Conservation (phyloP, 1,140 invertebrate genomes). For the Phymorhynchus buccinoides region DNA sequence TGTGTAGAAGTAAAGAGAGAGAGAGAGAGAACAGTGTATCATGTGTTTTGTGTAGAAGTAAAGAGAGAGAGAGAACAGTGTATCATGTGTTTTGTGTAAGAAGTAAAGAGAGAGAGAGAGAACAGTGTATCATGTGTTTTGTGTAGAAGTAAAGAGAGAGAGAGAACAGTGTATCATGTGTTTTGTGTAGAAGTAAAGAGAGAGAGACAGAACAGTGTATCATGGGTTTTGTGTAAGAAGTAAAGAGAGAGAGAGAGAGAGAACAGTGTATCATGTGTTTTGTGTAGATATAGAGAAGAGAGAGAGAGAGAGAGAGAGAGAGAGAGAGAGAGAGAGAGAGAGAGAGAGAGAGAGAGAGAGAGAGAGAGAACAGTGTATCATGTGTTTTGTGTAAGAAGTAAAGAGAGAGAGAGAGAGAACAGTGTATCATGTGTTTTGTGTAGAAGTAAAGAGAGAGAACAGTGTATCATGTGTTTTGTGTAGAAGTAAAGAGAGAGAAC, state of each 20-base stretch:
- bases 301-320: background rate
- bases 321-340: background rate
- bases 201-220: background rate
- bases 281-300: background rate
- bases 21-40: constrained; percentile 3
- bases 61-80: background rate
- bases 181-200: background rate
- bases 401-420: background rate
- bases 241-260: background rate
- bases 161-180: no score
- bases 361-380: background rate
- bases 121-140: no score
- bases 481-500: no score
- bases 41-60: no score
- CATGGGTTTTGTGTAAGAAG: no score
- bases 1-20: background rate
- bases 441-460: background rate
- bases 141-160: background rate
- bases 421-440: background rate
- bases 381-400: no score
- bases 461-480: no score
- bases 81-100: no score
- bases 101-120: background rate
- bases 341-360: background rate
- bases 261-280: no score